Evolutionary conservation across 1,140 invertebrate species (phyloP).

Genomic region (Cherax destructor): DNA sequence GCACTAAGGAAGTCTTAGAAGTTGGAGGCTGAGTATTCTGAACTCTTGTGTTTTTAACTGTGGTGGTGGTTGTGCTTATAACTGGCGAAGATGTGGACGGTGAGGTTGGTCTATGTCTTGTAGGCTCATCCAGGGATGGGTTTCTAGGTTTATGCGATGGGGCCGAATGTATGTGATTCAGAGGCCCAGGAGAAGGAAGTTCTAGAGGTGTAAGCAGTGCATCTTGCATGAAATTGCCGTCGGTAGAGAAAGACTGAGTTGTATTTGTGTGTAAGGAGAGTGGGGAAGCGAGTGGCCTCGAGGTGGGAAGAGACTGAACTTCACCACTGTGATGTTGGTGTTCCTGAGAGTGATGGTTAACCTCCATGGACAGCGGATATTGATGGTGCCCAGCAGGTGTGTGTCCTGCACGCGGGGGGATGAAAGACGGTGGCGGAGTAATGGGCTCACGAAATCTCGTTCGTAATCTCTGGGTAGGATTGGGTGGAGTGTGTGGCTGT

Average conservation of each 20-base stretch:
- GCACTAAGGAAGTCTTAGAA: neutral
- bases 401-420: neutral
- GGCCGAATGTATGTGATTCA: too few relatives aligned
- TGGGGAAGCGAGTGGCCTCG: neutral
- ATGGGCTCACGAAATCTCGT: neutral
- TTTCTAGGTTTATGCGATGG: too few relatives aligned
- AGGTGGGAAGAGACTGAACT: too few relatives aligned
- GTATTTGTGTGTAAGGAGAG: neutral
- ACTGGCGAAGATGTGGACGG: neutral
- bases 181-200: too few relatives aligned
- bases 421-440: slow-evolving; percentile 17
- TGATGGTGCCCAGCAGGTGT: neutral
- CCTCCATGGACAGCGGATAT: neutral
- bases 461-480: neutral
- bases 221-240: too few relatives aligned
- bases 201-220: too few relatives aligned
- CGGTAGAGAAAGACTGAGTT: too few relatives aligned
- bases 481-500: neutral
- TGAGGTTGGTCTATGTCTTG: too few relatives aligned
- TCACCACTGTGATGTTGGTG: neutral
- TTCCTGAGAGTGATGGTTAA: neutral
- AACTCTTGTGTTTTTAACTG: neutral
- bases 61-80: neutral
- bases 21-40: neutral
- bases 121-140: too few relatives aligned